Evolutionary conservation across 92 coral and sea anemone genomes (phyloP), one percentile per base, ranked within the genome.

Genomic region (Actinernus sp.): DNA sequence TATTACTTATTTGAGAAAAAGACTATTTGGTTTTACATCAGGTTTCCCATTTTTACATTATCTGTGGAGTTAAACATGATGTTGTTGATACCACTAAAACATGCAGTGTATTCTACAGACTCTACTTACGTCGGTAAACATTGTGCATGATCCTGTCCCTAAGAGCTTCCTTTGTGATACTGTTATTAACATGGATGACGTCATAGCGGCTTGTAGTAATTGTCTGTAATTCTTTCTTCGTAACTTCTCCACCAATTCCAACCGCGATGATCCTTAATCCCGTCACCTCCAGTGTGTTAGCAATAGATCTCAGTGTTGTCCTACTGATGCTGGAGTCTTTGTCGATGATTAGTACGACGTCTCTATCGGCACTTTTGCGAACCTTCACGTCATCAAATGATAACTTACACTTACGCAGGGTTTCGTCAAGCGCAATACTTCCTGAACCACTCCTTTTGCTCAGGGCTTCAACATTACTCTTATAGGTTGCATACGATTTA

Each of bases 221-320:
- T 8, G 75, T 31, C 1, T 51, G 37, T 34, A 68, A 27, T 26
- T 68, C 53, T 0, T 28, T 41, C 36, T 63, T 39, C 29, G 40
- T 37, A 30, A 68, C 60, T 10, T 28, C 41, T 6, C n/a, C 11
- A 13, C 75, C 75, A 38, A 68, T 54, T 3, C 63, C 75, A 12
- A 68, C 63, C 1, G 75, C n/a, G 16, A 68, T 53, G 38, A 68
- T 30, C 21, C 75, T 36, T n/a, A 68, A 26, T 38, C 75, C 75
- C 9, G 61, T 19, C 22, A 24, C 19, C 5, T 52, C 75, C 17
- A 68, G 24, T 30, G 54, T 13, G 47, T 68, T 46, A 9, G 75
- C 10, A 20, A 41, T 4, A 14, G 51, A 24, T 31, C 38, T 52
- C 21, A 68, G 21, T 12, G 38, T 68, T 27, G 39, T 14, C 30